Percentiles rank a stretch among this genome's conserved stretches.
phyloP scores from a whole-genome alignment of 2,888 invertebrate species.

The Drosophila lacicola region DNA sequence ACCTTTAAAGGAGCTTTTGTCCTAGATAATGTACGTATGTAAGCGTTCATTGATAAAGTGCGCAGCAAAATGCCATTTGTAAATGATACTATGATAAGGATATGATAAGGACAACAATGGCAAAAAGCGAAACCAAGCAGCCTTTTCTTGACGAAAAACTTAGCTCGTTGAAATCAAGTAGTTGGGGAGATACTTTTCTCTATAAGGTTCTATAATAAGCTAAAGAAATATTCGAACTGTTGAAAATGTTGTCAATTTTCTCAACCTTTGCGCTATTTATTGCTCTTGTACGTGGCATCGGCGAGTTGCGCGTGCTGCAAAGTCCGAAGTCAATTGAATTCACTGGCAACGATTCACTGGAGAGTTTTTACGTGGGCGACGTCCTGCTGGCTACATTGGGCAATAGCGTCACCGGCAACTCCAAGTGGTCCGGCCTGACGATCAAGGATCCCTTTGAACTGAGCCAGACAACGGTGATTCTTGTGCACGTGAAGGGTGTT shows the following conservation, averaged over 20 bases:
- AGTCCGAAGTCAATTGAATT: constrained; percentile 89
- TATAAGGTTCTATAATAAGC: no score
- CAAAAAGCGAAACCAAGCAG: constrained; percentile 10
- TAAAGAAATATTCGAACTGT: not conserved
- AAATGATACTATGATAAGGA: constrained; percentile 12
- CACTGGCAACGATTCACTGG: constrained; percentile 87
- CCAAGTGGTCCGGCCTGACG: constrained; percentile 89
- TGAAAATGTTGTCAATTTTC: constrained; percentile 71
- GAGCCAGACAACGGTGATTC: constrained; percentile 88
- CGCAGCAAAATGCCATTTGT: constrained; percentile 19
- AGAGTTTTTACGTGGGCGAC: constrained; percentile 88
- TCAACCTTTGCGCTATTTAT: constrained; percentile 66
- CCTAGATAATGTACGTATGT: constrained; percentile 10
- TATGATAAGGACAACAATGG: constrained; percentile 6
- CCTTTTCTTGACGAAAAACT: not conserved
- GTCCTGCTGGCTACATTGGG: constrained; percentile 90
- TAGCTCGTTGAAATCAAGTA: no score
- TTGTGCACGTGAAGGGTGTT: constrained; percentile 89
- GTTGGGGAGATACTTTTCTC: no score
- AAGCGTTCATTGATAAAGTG: constrained; percentile 28
- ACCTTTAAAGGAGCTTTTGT: constrained; percentile 39
- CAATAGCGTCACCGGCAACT: constrained; percentile 88
- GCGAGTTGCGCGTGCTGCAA: constrained; percentile 89
- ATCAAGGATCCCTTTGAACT: constrained; percentile 90
- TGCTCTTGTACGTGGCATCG: constrained; percentile 66